Conservation (phyloP, 64 coral and sea anemone species). For the Stichodactyla mertensii region DNA sequence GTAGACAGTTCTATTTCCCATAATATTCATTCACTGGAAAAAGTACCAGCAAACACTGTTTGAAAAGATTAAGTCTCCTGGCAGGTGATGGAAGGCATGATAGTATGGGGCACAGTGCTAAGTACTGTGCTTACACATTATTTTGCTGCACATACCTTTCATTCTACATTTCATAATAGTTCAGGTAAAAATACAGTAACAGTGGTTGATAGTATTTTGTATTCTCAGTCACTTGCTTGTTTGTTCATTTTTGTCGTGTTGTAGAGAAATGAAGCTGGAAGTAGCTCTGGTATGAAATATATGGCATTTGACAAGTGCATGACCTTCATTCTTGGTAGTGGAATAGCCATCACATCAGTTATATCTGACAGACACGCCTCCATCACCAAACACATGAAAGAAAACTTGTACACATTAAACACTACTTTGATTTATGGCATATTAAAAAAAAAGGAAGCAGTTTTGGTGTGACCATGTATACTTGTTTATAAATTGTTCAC, state of each 20-base stretch:
- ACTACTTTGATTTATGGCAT: slow-evolving; percentile 50
- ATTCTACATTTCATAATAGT: slow-evolving; percentile 6
- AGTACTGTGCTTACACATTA: too few species aligned
- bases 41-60: neutral
- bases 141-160: slow-evolving; percentile 13
- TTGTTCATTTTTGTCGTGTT: too few species aligned
- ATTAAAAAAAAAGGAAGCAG: slow-evolving; percentile 35
- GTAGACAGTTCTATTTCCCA: too few species aligned
- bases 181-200: neutral
- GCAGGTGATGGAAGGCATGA: slow-evolving; percentile 17
- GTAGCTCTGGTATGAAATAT: slow-evolving; percentile 32
- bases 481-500: too few species aligned
- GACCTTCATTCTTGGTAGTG: slow-evolving; percentile 26
- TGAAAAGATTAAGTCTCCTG: neutral
- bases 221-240: neutral
- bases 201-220: neutral
- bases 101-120: slow-evolving; percentile 35
- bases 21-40: neutral
- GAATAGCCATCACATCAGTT: slow-evolving; percentile 16
- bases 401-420: slow-evolving; percentile 15
- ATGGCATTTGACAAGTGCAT: slow-evolving; percentile 28
- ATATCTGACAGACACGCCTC: slow-evolving; percentile 39
- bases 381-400: slow-evolving; percentile 18
- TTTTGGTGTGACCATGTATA: too few species aligned
- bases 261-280: slow-evolving; percentile 50